phyloP scores from a whole-genome alignment of 2,888 invertebrate species.

The Suillia variegata region DNA sequence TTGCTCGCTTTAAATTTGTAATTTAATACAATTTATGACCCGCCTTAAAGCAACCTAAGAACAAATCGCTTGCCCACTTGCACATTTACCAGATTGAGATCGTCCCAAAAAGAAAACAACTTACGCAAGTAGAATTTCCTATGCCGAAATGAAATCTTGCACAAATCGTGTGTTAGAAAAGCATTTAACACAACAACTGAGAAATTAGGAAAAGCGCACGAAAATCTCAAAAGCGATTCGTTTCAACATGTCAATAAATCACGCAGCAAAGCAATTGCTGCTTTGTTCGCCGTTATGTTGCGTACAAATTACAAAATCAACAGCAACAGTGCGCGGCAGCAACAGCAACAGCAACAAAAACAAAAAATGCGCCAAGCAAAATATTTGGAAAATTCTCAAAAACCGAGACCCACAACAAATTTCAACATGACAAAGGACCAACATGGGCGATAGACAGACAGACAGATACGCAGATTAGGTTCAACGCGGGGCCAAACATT shows the following conservation, averaged over 20 bases:
- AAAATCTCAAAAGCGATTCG: background rate
- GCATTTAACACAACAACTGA: background rate
- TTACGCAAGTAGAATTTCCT: no score
- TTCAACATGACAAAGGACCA: constrained; percentile 18
- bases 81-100: no score
- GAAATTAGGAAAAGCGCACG: background rate
- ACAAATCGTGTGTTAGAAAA: no score
- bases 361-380: background rate
- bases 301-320: constrained; percentile 32
- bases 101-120: no score
- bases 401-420: constrained; percentile 20
- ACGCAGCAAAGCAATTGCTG: constrained; percentile 24
- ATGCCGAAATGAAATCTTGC: no score
- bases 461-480: background rate
- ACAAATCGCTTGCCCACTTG: no score
- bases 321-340: background rate
- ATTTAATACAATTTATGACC: no score
- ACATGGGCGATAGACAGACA: no score
- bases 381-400: constrained; percentile 4
- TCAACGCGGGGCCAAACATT: background rate
- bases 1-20: no score
- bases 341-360: background rate
- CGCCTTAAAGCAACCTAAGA: no score
- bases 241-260: constrained; percentile 31
- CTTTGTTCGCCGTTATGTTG: no score